Conservation (phyloP, 2,888 invertebrate genomes). For the Coelogynopora nodosa region DNA sequence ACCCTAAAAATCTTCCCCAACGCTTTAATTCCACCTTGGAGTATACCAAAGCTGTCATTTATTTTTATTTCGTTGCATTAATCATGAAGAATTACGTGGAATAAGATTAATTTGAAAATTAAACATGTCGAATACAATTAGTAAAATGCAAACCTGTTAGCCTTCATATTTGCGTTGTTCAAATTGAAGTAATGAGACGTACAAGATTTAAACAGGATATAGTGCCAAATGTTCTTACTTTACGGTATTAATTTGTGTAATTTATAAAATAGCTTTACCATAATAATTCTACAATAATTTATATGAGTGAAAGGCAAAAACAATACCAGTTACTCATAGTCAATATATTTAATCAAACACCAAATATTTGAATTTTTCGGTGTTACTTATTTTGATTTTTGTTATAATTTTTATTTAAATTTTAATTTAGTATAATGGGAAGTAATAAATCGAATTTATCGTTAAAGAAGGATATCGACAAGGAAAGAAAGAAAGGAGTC, state of each 20-base stretch:
- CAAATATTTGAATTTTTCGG: no score
- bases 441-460: not conserved
- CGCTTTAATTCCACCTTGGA: not conserved
- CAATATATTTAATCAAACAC: slow-evolving; percentile 12
- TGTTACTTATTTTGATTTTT: no score
- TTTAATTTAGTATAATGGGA: no score
- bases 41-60: not conserved
- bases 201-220: not conserved
- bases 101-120: not conserved
- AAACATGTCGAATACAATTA: not conserved
- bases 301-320: slow-evolving; percentile 8
- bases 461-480: not conserved
- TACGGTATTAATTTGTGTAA: not conserved
- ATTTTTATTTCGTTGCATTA: not conserved
- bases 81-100: not conserved
- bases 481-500: not conserved
- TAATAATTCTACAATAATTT: not conserved
- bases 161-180: not conserved
- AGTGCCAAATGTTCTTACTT: no score
- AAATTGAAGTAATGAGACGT: not conserved
- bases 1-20: not conserved
- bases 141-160: not conserved
- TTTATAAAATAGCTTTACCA: not conserved
- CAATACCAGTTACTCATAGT: not conserved
- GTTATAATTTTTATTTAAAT: no score